Base-by-base conservation (phyloP, 2,888 invertebrate genomes). In the Catocala fraxini region DNA sequence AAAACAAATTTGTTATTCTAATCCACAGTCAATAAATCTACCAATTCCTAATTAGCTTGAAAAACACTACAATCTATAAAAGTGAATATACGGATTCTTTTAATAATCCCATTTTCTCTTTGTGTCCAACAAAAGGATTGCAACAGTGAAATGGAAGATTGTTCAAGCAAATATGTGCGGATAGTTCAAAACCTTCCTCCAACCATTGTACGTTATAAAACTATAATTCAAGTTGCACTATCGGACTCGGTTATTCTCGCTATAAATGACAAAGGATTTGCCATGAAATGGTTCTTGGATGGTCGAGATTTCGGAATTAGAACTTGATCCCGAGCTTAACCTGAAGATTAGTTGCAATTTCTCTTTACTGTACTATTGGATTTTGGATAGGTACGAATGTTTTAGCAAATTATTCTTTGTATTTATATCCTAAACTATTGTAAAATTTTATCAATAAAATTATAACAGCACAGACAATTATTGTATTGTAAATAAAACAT, bases 231-330 rank as follows among this genome's bases (percentile, higher is more conserved):
- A 63, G 47, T 64, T 51, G 45, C 42, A 48, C 42, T 67, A 61
- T 59, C 57, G 45, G 7, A 43, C 41, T 56, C 12, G 47, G 46
- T 62, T 51, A 56, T 47, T 55, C 59, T 61, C 48, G 13, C 39
- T 12, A 25, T 58, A 11, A 64, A 59, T 58, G 67, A 67, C 54
- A 70, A 67, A 63, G 58, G 54, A 60, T 59, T 55, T 56, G 56
- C 51, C 7, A 53, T 53, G 25, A 43, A 43, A 55, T 39, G 33
- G 34, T 33, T 15, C 12, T 0, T 49, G 51, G 61, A 25, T 51
- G 41, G 58, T 49, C 45, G 41, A 63, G 46, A 72, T 75, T 55
- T 64, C 41, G 55, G 46, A 69, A 68, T 66, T 49, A 42, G 56
- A 49, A 35, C 34, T 41, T 64, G 25, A 53, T 34, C 15, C 7